Base-by-base conservation (phyloP, 2,113 vertebrate genomes). In the Strigops habroptila region DNA sequence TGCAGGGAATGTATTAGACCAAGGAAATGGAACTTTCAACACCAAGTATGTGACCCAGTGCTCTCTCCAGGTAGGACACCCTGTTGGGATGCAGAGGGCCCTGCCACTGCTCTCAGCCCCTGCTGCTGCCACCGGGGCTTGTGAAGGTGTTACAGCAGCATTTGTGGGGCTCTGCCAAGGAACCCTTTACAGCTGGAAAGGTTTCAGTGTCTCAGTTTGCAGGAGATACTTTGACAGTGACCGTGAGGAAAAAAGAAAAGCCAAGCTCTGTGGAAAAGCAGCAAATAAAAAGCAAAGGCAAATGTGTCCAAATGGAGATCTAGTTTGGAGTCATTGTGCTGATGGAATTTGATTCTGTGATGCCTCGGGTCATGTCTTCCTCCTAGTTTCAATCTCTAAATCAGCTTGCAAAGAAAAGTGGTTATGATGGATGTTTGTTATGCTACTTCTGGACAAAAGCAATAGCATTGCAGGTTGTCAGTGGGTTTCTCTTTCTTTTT, bases 311-410 rank as follows among this genome's bases (percentile, higher is more conserved):
- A 70, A 39, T 1, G 2, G 82, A 86, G 73, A 77, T 81, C 19
- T 51, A 25, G 68, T 86, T 30, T 76, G 82, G 85, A 93, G 75
- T 90, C 46, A 15, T 23, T 60, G 79, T 63, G 64, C 90, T 82
- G 68, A 78, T 90, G 86, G 90, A 91, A 93, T 92, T 91, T 90
- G 92, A 68, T 91, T 86, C 88, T 75, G 64, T 76, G 71, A 75
- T 90, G 91, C 82, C 95, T 88, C 15, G 0, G 92, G 90, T 86
- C 51, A 71, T 68, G 73, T 86, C 86, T 88, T 30, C 68, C 59
- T 78, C 69, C 43, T 52, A 16, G 68, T 90, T 81, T 77, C 71
- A 44, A n/a, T 93, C 76, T 81, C 80, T 86, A 86, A 90, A 90
- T 71, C 86, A 79, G 86, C 80, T 88, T 49, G 55, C 80, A 89